Conservation (phyloP, 2,113 vertebrate genomes). For the Nyctibius bracteatus region DNA sequence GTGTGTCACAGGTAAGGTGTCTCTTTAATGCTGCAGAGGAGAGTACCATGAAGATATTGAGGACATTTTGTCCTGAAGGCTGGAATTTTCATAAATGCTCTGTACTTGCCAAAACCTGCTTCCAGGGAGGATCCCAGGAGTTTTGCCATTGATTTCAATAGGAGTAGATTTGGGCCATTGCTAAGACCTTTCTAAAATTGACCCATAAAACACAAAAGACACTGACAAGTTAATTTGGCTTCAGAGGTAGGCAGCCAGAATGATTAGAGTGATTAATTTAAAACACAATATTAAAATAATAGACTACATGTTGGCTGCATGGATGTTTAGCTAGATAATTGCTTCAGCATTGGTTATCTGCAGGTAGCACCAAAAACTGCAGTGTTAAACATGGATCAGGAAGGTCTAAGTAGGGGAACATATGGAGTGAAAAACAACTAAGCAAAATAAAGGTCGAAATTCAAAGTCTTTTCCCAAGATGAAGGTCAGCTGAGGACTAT, state of each 20-base stretch:
- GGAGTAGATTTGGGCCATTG: neutral
- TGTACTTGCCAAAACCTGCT: neutral
- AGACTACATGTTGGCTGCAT: neutral
- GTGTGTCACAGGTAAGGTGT: neutral
- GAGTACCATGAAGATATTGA: neutral
- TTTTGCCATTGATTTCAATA: conserved; percentile 1
- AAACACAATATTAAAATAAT: conserved; percentile 55
- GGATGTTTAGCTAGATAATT: conserved; percentile 10
- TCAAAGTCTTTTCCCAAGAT: neutral
- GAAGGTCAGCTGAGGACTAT: neutral
- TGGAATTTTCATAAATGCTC: neutral
- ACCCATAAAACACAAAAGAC: conserved; percentile 19
- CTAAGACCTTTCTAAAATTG: conserved; percentile 24
- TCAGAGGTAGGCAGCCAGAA: neutral
- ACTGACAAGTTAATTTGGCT: conserved; percentile 38
- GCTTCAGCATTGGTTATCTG: neutral
- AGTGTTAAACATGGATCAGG: neutral
- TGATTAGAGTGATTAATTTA: conserved; percentile 23
- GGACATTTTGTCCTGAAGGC: neutral
- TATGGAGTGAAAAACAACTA: neutral
- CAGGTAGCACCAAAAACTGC: neutral
- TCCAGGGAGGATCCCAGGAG: neutral
- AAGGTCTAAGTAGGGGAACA: neutral
- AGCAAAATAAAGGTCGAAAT: neutral
- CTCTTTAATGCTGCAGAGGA: neutral